phyloP scores from a whole-genome alignment of 2,113 vertebrate species.

The Phaethon lepturus region DNA sequence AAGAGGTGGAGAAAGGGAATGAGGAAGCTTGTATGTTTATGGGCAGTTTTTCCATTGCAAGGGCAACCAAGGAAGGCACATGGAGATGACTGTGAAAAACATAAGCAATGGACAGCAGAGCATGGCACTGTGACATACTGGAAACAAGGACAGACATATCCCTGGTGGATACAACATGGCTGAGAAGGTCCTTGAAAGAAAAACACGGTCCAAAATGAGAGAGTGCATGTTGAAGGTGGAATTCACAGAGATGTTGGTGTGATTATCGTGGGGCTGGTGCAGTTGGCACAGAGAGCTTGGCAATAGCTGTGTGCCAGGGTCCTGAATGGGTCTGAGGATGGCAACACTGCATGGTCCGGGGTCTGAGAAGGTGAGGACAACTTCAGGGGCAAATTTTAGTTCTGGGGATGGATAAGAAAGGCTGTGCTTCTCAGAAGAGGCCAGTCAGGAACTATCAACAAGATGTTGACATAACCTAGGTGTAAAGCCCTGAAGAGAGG shows the following conservation, averaged over 20 bases:
- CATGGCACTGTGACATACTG: neutral
- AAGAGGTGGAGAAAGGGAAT: neutral
- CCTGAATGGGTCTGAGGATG: neutral
- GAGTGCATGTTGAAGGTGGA: accelerated
- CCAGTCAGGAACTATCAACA: neutral
- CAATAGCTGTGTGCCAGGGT: neutral
- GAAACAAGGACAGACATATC: neutral
- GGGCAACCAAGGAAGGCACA: neutral
- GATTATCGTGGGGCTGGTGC: neutral
- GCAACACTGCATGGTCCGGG: neutral
- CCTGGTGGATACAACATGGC: neutral
- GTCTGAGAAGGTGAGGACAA: neutral
- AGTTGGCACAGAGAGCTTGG: neutral
- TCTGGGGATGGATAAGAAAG: neutral
- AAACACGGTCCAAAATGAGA: neutral
- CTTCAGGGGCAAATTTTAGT: neutral
- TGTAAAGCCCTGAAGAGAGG: neutral
- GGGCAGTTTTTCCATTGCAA: neutral
- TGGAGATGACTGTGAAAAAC: neutral
- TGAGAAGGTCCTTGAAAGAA: neutral
- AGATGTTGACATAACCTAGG: neutral
- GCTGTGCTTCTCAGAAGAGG: neutral
- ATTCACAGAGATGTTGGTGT: neutral
- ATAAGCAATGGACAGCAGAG: neutral
- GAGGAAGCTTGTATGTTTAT: neutral